Percentiles rank a stretch among this genome's conserved stretches.
Evolutionary conservation across 2,113 vertebrate species (phyloP).

Genomic region (Muscicapa adusta): DNA sequence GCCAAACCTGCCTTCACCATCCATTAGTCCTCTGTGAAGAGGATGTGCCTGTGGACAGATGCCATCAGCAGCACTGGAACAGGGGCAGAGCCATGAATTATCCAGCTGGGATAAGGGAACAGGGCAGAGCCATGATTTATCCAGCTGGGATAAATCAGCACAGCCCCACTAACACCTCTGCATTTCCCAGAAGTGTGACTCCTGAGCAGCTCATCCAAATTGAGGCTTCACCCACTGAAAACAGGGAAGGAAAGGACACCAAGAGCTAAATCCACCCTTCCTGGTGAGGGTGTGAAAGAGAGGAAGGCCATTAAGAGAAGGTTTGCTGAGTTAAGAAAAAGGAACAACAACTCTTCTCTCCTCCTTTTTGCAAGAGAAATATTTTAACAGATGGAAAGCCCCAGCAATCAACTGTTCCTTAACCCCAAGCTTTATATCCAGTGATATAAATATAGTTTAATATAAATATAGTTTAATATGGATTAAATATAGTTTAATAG

Average conservation of each 20-base stretch:
- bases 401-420: neutral
- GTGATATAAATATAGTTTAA: neutral
- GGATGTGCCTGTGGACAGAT: neutral
- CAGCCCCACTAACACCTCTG: neutral
- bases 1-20: neutral
- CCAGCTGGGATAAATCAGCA: neutral
- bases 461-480: too few relatives aligned
- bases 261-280: neutral
- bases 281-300: neutral
- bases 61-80: neutral
- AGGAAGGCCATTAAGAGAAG: neutral
- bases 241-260: neutral
- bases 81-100: neutral
- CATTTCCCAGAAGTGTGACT: neutral
- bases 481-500: too few relatives aligned
- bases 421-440: neutral
- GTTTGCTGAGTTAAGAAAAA: neutral
- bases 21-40: neutral
- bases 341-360: neutral
- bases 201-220: neutral
- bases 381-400: neutral
- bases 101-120: neutral
- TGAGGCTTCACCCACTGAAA: neutral
- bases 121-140: neutral
- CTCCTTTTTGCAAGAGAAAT: neutral